Conservation (phyloP, 2,113 vertebrate genomes). For the Mastomys coucha region DNA sequence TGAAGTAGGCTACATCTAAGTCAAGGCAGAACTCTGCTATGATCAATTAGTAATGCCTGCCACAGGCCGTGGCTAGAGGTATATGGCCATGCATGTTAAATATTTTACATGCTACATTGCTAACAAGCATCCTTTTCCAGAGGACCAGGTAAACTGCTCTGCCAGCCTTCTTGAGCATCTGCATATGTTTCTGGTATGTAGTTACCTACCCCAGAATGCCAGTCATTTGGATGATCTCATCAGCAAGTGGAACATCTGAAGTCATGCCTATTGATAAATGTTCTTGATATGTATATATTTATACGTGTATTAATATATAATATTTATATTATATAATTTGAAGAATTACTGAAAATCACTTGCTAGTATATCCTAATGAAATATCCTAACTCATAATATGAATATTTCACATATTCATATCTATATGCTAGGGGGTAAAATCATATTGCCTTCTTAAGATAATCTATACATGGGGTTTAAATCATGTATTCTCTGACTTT, state of each 20-base stretch:
- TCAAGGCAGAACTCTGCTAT: neutral
- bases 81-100: neutral
- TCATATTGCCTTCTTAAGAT: neutral
- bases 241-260: neutral
- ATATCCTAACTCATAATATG: neutral
- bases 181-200: neutral
- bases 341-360: neutral
- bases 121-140: neutral
- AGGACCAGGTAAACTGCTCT: neutral
- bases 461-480: neutral
- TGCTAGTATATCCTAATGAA: neutral
- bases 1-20: neutral
- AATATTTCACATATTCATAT: neutral
- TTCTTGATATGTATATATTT: neutral
- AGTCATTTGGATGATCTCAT: neutral
- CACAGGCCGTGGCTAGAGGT: neutral
- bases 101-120: neutral
- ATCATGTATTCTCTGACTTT: neutral
- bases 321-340: neutral
- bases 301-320: neutral
- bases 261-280: neutral
- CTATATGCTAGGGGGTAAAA: neutral
- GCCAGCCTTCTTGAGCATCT: neutral
- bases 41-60: conserved; percentile 62
- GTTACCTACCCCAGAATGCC: neutral